These are phyloP conservation scores for Amphimallon solstitiale DNA, from an alignment of 2,888 invertebrate species.

Conservation along the genomic window DNA sequence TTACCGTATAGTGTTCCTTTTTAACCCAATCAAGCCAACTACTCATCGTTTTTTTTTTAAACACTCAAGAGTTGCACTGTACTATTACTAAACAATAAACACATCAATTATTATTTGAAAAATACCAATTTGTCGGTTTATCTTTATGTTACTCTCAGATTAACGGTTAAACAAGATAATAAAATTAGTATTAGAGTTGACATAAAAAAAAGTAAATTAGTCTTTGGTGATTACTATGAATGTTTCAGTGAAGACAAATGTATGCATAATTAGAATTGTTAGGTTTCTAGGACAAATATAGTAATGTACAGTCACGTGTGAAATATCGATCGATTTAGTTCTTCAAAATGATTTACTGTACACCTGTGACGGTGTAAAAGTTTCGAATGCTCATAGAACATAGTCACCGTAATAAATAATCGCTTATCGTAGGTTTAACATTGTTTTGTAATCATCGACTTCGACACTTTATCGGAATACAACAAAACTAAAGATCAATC, in stretches of 20 bases:
- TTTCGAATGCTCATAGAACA: not conserved
- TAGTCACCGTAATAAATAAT: conserved; percentile 18
- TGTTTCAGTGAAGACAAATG: not conserved
- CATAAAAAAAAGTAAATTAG: conserved; percentile 7
- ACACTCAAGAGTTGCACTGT: not conserved
- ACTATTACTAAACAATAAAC: conserved; percentile 14
- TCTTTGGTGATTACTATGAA: not conserved
- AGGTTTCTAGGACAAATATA: too few relatives aligned
- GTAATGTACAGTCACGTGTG: not conserved
- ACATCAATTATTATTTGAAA: conserved; percentile 10
- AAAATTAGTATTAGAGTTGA: conserved; percentile 12
- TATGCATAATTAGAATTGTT: too few relatives aligned
- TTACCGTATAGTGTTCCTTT: conserved; percentile 27
- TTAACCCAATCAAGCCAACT: conserved; percentile 24
- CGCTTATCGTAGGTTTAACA: conserved; percentile 24
- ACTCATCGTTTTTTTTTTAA: conserved; percentile 13
- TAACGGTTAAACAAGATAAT: conserved; percentile 25
- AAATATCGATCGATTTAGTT: not conserved
- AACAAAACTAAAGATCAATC: conserved; percentile 27
- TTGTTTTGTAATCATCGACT: conserved; percentile 13
- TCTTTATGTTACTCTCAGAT: conserved; percentile 22
- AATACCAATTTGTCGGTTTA: conserved; percentile 8
- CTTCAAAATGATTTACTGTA: not conserved
- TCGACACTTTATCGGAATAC: conserved; percentile 19
- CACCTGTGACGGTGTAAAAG: not conserved